Base-by-base conservation (phyloP, 2,797 vertebrate genomes). In the Echiichthys vipera region DNA sequence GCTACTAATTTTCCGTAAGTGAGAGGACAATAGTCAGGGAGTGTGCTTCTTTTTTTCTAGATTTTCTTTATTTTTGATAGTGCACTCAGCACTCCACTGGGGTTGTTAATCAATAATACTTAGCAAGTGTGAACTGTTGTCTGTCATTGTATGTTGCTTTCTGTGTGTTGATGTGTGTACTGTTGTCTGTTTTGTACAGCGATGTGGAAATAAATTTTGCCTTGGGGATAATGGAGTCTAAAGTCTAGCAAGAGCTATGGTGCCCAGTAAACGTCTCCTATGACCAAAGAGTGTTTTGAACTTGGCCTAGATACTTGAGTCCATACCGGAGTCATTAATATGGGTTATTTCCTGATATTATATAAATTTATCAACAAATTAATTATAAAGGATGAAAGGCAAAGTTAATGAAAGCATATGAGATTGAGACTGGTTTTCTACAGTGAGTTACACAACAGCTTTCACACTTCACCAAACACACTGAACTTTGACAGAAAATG, bases 391-490 rank as follows among this genome's bases (percentile, higher is more conserved):
- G 12, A 30, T 10, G 34, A 30, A 4, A 3, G 20, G 47, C 2
- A 46, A 18, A 56, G 5, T 27, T 13, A 30, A 24, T 12, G 15
- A 22, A 32, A 54, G 39, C 13, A 25, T 13, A 12, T 55, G 12
- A 53, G 39, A 36, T 1, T 22, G 5, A 39, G 34, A 22, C n/a
- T 2, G 0, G 4, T 42, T 72, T 71, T 39, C 25, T n/a, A 42
- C 17, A 25, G 3, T 2, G 2, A 61, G n/a, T 58, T 64, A 68
- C 3, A 36, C 25, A 51, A 58, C 34, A 40, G 9, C 20, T 57
- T 67, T 78, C 2, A 81, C 58, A 63, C 39, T 59, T 55, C n/a
- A 65, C 5, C 5, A 15, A 57, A 56, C 9, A 0, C 25, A 32
- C 24, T 55, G 42, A 64, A 51, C 39, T 58, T 37, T 53, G 4